Evolutionary conservation across 2,113 vertebrate species (phyloP), one percentile per base, ranked within the genome.

Genomic region (Semnornis frantzii): DNA sequence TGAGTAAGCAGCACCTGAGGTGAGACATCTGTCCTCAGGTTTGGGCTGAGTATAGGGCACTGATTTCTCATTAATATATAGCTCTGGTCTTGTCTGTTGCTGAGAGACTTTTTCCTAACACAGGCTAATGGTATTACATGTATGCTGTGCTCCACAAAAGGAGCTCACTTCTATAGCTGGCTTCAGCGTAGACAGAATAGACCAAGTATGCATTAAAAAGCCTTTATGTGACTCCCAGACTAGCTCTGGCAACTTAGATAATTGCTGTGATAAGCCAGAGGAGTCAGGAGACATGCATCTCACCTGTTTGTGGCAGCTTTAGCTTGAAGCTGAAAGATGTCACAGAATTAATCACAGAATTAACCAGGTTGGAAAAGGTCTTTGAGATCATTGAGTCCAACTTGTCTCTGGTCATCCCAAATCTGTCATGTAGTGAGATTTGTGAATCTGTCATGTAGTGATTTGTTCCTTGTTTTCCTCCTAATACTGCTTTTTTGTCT

Each of bases 401-500:
- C 44, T 11, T 46, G 15, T 82, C 16, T 66, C 14, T 4, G 6
- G 3, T 39, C 28, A 7, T 82, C 37, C 31, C 31, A 50, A 4
- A 31, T n/a, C 27, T 42, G 37, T 28, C 37, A 39, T 39, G 37
- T 39, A 39, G 37, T 52, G 4, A 1, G 10, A 48, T 84, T 71
- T 80, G 5, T 76, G 57, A 24, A 28, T 42, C 31, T 68, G 21
- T 39, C 31, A 27, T 1, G 2, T 17, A 52, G 62, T 15, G n/a
- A 20, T 74, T 42, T 58, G 31, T 30, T 23, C 42, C 28, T 80
- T 65, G 27, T 19, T 66, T 86, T 82, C 59, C 52, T 96, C 21
- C 59, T 96, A 69, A 93, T 44, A 2, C 30, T 34, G 7, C 3
- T 33, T 93, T 69, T 72, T 95, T 95, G 13, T 97, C 58, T 97